Percentiles rank a stretch among this genome's conserved stretches.
Evolutionary conservation across 92 coral and sea anemone species (phyloP).

Genomic region (Porites divaricata): DNA sequence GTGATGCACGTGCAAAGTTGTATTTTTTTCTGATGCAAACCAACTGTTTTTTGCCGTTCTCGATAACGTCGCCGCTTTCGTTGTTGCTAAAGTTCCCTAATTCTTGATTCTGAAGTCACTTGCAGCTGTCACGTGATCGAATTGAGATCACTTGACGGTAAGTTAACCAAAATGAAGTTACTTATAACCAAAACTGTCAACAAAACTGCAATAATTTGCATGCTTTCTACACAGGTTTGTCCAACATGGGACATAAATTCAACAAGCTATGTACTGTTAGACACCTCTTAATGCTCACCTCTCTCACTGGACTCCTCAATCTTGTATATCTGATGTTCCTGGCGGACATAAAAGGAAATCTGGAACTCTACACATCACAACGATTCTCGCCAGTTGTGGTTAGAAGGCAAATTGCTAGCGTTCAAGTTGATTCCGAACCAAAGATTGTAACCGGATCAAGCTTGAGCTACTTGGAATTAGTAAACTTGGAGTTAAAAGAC

Average conservation of each 20-base stretch:
- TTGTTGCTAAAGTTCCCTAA: no score
- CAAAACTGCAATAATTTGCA: neutral
- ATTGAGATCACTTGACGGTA: no score
- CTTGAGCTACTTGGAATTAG: constrained; percentile 74
- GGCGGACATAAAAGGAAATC: constrained; percentile 26
- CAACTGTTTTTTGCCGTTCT: no score
- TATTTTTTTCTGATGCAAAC: no score
- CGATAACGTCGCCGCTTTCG: no score
- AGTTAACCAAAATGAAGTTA: no score
- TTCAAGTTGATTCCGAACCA: constrained; percentile 58
- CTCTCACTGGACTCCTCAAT: constrained; percentile 64
- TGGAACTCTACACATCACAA: constrained; percentile 30
- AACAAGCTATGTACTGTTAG: constrained; percentile 30
- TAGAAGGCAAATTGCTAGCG: constrained; percentile 84
- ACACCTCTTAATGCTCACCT: constrained; percentile 57
- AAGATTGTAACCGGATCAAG: constrained; percentile 36
- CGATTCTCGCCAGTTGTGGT: constrained; percentile 52
- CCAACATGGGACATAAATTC: constrained; percentile 10
- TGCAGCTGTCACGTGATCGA: no score
- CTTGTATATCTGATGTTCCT: constrained; percentile 59
- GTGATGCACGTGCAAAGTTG: no score
- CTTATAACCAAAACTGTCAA: no score
- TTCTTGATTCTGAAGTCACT: no score
- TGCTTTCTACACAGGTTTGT: constrained; percentile 21
- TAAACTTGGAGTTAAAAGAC: constrained; percentile 83